Percentiles rank a stretch among this genome's conserved stretches.
These are phyloP conservation scores for Cyphomyrus discorhynchus DNA, from an alignment of 2,113 vertebrate genomes.

Conservation along the genomic window DNA sequence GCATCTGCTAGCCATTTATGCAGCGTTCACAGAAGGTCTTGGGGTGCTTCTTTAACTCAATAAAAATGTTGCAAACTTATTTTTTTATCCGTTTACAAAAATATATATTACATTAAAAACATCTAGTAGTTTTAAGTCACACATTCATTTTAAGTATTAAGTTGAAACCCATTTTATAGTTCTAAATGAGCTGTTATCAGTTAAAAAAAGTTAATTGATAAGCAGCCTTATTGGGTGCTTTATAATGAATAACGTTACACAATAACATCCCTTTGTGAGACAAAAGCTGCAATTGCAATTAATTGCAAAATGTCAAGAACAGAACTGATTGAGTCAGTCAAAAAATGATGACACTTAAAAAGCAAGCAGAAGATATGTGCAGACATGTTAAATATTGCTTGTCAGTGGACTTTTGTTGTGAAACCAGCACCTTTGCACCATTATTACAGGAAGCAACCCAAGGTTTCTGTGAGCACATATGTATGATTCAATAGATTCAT, in stretches of 20 bases:
- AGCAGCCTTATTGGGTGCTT: not conserved
- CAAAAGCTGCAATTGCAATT: not conserved
- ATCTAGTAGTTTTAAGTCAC: not conserved
- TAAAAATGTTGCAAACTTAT: not conserved
- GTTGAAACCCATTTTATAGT: not conserved
- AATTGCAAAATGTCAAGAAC: not conserved
- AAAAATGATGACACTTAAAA: not conserved
- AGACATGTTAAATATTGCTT: not conserved
- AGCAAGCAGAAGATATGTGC: not conserved
- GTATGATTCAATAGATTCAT: not conserved
- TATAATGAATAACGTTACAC: not conserved
- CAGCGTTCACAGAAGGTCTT: not conserved
- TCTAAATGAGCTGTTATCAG: not conserved
- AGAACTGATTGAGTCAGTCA: not conserved
- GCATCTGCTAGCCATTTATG: not conserved
- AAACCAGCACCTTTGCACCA: not conserved
- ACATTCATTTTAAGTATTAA: not conserved
- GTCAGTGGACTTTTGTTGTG: not conserved
- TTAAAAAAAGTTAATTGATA: not conserved
- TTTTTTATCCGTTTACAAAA: not conserved
- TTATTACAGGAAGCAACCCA: not conserved
- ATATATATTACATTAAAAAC: not conserved
- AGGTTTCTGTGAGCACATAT: not conserved
- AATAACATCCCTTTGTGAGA: not conserved
- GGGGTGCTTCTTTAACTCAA: not conserved